Evolutionary conservation across 2,113 vertebrate genomes (phyloP).

Genomic region (Anthoscopus minutus): DNA sequence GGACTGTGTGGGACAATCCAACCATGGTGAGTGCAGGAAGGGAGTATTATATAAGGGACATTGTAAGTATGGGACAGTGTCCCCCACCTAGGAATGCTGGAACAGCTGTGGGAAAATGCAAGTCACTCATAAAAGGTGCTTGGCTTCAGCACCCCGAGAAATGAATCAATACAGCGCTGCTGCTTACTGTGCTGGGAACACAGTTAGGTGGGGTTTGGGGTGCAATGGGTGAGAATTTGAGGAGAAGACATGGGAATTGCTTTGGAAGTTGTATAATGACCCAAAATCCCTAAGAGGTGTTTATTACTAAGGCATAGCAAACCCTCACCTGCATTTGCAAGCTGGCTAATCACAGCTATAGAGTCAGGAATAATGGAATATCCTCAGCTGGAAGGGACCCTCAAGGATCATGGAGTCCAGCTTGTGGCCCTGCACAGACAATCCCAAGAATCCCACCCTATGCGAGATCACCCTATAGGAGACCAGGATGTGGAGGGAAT

Average conservation of each 20-base stretch:
- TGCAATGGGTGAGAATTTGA: background rate
- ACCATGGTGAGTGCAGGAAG: rapidly evolving
- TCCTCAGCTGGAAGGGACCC: background rate
- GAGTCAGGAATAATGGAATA: background rate
- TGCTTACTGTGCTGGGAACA: background rate
- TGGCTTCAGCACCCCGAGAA: background rate
- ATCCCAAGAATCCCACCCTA: background rate
- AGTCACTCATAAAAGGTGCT: background rate
- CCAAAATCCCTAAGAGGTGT: background rate
- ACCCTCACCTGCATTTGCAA: background rate
- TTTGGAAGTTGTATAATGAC: background rate
- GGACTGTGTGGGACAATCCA: rapidly evolving
- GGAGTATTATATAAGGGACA: too few species aligned
- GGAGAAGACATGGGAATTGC: background rate
- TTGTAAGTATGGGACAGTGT: background rate
- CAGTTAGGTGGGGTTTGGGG: background rate
- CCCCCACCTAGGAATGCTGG: background rate
- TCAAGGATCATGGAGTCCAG: background rate
- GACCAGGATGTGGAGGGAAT: background rate
- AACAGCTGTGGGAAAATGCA: background rate
- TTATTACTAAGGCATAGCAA: background rate
- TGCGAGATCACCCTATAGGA: background rate
- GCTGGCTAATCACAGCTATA: background rate
- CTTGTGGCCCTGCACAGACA: background rate
- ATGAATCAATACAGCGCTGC: background rate